These are phyloP conservation scores for Mobula hypostoma DNA, from an alignment of 2,113 vertebrate genomes.

Conservation along the genomic window DNA sequence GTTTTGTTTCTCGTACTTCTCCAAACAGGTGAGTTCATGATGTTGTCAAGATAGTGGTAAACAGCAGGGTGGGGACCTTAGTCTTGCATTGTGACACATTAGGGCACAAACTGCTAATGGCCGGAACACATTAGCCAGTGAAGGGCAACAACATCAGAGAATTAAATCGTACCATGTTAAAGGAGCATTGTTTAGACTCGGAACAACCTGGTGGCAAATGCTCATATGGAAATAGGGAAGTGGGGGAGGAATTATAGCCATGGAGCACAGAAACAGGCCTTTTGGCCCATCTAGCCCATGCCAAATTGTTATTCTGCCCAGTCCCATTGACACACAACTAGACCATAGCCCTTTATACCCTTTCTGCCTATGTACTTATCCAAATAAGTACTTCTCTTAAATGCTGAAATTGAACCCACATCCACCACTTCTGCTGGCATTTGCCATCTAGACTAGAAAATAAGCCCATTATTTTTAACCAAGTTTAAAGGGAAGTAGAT, in stretches of 20 bases:
- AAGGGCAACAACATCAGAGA: background rate
- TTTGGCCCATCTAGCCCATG: too few relatives aligned
- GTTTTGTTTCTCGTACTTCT: constrained; percentile 42
- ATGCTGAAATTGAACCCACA: too few relatives aligned
- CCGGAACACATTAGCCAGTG: background rate
- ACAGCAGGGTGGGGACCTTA: background rate
- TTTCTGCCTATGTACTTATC: too few relatives aligned
- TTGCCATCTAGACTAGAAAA: background rate
- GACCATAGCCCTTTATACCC: too few relatives aligned
- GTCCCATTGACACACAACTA: too few relatives aligned
- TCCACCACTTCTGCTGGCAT: too few relatives aligned
- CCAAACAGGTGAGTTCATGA: background rate
- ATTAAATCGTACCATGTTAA: background rate
- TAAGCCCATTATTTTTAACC: background rate
- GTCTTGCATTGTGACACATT: background rate
- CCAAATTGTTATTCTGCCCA: too few relatives aligned
- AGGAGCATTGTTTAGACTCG: background rate
- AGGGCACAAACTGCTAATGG: background rate
- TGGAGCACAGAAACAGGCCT: too few relatives aligned
- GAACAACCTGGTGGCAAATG: background rate
- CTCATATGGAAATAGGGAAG: background rate
- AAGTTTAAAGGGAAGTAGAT: background rate
- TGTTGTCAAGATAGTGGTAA: background rate
- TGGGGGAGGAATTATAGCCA: too few relatives aligned
- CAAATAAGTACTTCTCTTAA: too few relatives aligned